A percentile compares a stretch with the other conserved stretches of the same genome.
Conservation (phyloP, 1,140 invertebrate genomes). For the Solen grandis region DNA sequence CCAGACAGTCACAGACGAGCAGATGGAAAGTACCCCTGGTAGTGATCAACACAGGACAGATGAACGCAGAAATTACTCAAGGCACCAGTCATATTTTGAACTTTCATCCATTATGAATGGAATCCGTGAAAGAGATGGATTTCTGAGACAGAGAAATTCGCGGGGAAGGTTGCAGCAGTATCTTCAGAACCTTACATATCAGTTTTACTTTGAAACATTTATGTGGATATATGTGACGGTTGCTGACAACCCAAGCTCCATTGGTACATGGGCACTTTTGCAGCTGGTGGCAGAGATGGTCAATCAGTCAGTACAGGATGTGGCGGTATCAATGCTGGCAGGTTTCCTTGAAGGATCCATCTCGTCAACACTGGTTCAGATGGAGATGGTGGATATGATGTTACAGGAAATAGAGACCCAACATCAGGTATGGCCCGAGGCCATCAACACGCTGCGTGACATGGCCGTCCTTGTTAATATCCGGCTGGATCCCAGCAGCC, state of each 20-base stretch:
- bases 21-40: neutral
- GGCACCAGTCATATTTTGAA: neutral
- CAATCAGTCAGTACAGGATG: constrained; percentile 20
- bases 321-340: constrained; percentile 39
- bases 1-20: neutral
- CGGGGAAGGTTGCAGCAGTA: neutral
- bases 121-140: neutral
- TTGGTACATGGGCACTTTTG: constrained; percentile 37
- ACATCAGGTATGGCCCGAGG: constrained; percentile 19
- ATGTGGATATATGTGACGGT: constrained; percentile 51
- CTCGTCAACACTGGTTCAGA: constrained; percentile 25
- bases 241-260: constrained; percentile 34
- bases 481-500: constrained; percentile 38
- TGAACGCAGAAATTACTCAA: neutral
- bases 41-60: neutral
- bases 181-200: constrained; percentile 41
- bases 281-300: constrained; percentile 41
- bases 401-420: constrained; percentile 25
- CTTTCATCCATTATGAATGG: neutral
- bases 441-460: constrained; percentile 22
- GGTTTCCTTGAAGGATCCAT: constrained; percentile 48
- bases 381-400: constrained; percentile 13
- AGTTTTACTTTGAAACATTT: constrained; percentile 56
- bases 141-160: neutral
- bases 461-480: constrained; percentile 50